A percentile compares a stretch with the other conserved stretches of the same genome.
Evolutionary conservation across 2,888 invertebrate species (phyloP).

Genomic region (Dinocampus coccinellae): DNA sequence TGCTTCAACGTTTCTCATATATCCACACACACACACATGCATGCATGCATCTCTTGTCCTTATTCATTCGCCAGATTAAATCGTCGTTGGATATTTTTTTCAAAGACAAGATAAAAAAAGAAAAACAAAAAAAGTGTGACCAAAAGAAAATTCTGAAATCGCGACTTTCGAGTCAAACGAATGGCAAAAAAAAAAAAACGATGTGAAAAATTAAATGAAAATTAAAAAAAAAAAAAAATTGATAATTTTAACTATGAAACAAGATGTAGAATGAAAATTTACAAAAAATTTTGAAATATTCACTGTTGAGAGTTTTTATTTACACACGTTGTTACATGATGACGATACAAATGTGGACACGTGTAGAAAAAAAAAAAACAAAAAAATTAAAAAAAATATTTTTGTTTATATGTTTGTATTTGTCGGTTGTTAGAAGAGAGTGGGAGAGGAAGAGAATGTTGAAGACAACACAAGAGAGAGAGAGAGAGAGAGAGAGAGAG

Average conservation of each 20-base stretch:
- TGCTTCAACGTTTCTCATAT: constrained; percentile 5
- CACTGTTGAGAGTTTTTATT: no score
- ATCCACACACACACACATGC: not conserved
- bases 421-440: constrained; percentile 3
- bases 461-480: constrained; percentile 39
- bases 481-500: constrained; percentile 22
- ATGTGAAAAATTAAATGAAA: no score
- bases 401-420: no score
- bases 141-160: no score
- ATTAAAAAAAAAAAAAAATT: constrained; percentile 37
- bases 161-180: no score
- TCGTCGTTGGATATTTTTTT: constrained; percentile 19
- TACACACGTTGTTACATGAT: constrained; percentile 46
- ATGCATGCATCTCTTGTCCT: not conserved
- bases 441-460: constrained; percentile 20
- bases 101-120: constrained; percentile 32
- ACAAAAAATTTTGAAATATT: no score
- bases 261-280: constrained; percentile 20
- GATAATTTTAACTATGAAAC: constrained; percentile 37
- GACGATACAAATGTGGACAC: constrained; percentile 39
- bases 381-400: no score
- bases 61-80: constrained; percentile 11
- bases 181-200: no score
- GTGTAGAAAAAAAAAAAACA: no score
- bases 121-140: constrained; percentile 27